Conservation (phyloP, 2,888 invertebrate species). For the Conops quadrifasciatus region DNA sequence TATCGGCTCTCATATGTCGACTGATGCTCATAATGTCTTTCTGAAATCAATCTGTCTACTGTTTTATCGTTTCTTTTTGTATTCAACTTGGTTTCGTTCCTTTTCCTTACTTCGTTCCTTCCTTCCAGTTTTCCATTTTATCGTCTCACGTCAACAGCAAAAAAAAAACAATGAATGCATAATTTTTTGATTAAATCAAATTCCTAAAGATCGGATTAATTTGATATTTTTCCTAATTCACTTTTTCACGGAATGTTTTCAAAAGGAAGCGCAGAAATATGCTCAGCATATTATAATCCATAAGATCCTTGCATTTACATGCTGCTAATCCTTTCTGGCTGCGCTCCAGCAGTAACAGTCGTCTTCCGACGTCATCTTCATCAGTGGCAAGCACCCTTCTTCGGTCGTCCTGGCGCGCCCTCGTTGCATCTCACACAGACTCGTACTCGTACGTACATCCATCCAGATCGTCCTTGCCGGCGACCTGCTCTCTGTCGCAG, state of each 20-base stretch:
- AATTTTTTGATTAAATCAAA: not conserved
- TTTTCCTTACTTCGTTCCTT: not conserved
- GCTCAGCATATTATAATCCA: too few species aligned
- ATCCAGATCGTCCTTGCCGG: too few species aligned
- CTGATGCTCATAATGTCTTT: too few species aligned
- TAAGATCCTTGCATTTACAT: not conserved
- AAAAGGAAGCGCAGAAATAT: not conserved
- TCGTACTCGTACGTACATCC: too few species aligned
- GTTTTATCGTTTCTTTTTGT: too few species aligned
- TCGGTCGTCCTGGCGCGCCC: not conserved
- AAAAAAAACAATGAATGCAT: not conserved
- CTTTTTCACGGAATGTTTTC: not conserved
- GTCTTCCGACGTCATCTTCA: not conserved
- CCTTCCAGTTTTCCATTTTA: not conserved
- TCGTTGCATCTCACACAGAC: too few species aligned
- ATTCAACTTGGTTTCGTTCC: not conserved
- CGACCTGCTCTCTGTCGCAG: not conserved
- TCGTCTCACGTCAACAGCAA: too few species aligned
- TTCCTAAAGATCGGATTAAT: not conserved
- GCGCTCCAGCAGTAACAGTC: not conserved
- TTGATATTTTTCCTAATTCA: not conserved
- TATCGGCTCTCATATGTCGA: too few species aligned
- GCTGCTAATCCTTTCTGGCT: not conserved
- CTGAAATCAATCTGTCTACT: too few species aligned
- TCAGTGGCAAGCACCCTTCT: not conserved